Evolutionary conservation across 2,113 vertebrate species (phyloP).

Genomic region (Microtus montanus): DNA sequence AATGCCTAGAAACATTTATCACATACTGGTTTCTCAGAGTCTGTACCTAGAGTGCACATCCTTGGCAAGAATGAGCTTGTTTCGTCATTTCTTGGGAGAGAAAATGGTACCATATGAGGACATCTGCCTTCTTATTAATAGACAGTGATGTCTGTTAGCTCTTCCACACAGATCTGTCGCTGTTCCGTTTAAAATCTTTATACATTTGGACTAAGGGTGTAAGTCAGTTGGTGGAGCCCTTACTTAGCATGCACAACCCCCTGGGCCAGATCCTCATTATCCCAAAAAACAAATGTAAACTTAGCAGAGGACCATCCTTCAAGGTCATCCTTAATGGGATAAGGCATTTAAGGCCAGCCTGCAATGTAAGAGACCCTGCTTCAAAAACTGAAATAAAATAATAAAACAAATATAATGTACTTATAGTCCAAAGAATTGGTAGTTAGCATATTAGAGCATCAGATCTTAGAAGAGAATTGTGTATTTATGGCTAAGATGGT

Average conservation of each 20-base stretch:
- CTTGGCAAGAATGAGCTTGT: background rate
- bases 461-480: conserved; percentile 10
- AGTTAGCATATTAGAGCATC: background rate
- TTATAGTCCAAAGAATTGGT: conserved; percentile 10
- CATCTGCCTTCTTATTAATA: background rate
- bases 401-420: background rate
- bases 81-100: background rate
- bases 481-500: background rate
- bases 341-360: background rate
- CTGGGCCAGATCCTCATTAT: background rate
- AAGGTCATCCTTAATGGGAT: background rate
- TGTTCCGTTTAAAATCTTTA: background rate
- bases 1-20: background rate
- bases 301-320: background rate
- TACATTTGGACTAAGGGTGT: background rate
- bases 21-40: background rate
- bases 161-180: conserved; percentile 42
- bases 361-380: background rate
- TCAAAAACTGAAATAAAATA: background rate
- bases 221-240: background rate
- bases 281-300: background rate
- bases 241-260: too few relatives aligned
- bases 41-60: background rate
- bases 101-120: background rate
- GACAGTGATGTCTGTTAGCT: background rate